Base-by-base conservation (phyloP, 1,140 invertebrate genomes). In the Drosophila nasuta region DNA sequence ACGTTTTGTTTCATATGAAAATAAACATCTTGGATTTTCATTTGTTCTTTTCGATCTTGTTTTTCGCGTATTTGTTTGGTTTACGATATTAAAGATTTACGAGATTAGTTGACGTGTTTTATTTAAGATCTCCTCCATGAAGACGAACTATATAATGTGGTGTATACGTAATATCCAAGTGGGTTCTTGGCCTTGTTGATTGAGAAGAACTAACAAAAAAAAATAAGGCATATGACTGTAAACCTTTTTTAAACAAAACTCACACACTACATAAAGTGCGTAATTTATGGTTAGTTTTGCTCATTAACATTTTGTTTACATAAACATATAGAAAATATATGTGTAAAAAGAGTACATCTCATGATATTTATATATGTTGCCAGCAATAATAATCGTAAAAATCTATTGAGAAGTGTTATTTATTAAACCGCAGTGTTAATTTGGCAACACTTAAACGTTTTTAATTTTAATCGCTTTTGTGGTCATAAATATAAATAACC, bases 11-110 rank as follows among this genome's bases (percentile, higher is more conserved):
- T 82, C 75, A 82, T 78, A 81, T 25, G 20, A 81, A 75, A 86
- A 82, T 86, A 86, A 86, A 88, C 82, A 86, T 66, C 43, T 45
- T 25, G 15, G 60, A 51, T 64, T 77, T 77, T 73, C 75, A 74
- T 81, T 70, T 63, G 56, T 38, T 73, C 64, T 64, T 72, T 65
- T 59, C 69, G 72, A 62, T 71, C 45, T 79, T 33, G 62, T 20
- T 62, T 66, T 57, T 80, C 65, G 41, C 58, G 58, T 58, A 76
- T 69, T 87, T 87, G 83, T 87, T 87, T 87, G 80, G 35, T 77
- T 88, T 88, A 80, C 73, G 83, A 87, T 88, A 82, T 88, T 80
- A 75, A 74, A 88, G 80, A 87, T 88, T 88, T 83, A 89, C 83
- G 68, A 77, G 57, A 63, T 74, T 57, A 79, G 46, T 70, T 83